Evolutionary conservation across 2,797 vertebrate species (phyloP), one percentile per base, ranked within the genome.

Genomic region (Propithecus perrieri): DNA sequence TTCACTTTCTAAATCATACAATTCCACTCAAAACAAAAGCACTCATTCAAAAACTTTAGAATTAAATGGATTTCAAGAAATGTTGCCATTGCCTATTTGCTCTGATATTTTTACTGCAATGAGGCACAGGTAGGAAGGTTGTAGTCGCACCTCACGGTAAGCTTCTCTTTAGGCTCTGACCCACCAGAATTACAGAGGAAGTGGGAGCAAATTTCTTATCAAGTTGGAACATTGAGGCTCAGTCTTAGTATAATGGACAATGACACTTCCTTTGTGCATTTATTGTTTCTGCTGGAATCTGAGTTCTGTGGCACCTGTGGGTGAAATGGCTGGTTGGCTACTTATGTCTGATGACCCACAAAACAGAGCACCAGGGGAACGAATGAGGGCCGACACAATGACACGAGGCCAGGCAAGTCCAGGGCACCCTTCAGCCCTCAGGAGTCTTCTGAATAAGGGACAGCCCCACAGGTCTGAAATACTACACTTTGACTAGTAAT

Each of bases 1-100:
- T 94, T 85, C 50, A 78, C 12, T 22, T 91, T 95, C 35, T 85
- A 63, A 96, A 91, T 71, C n/a, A 74, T 22, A 28, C 7, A 75
- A 12, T 88, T 97, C 38, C 17, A 69, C 7, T 9, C 12, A 84
- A 59, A 93, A 57, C 43, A 80, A 76, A 91, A 80, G 2, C 30
- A 96, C 88, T 17, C 41, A 65, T 93, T 93, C 11, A 71, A 33
- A 76, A 78, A 50, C 28, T 80, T 79, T 43, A 81, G 53, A 72
- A 76, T 53, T 91, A 50, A 84, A 22, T 79, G 43, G 18, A 33
- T 87, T 93, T 87, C 17, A 78, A 91, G 41, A 83, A 78, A 93
- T 85, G 18, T 33, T 78, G 28, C 13, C 43, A n/a, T 72, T 85
- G 33, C 69, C 81, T 53, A 41, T 92, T 80, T 91, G 22, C 30